phyloP scores from a whole-genome alignment of 2,888 invertebrate genomes.

The Tetragonisca angustula region DNA sequence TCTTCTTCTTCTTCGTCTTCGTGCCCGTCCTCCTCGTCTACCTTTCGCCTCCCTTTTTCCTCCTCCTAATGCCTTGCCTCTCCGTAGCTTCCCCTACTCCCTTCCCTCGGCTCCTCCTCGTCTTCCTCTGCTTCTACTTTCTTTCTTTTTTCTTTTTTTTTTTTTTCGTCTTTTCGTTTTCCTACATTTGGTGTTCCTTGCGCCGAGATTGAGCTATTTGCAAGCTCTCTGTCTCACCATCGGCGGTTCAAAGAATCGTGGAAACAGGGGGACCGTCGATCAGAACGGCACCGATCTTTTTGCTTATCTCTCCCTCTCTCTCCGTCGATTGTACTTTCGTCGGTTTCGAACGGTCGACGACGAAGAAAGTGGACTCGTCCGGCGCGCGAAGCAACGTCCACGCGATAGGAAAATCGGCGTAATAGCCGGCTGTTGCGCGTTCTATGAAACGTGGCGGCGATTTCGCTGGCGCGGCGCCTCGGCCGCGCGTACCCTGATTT shows the following conservation, averaged over 20 bases:
- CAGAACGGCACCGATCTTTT: neutral
- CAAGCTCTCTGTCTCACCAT: neutral
- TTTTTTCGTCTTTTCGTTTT: constrained; percentile 24
- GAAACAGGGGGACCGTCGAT: neutral
- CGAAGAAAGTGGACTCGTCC: constrained; percentile 18
- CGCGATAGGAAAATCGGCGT: constrained; percentile 56
- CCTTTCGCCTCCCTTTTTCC: constrained; percentile 37
- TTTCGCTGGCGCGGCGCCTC: constrained; percentile 52
- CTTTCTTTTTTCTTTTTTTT: constrained; percentile 18
- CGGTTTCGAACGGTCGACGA: neutral
- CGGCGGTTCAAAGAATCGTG: neutral
- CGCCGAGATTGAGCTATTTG: neutral
- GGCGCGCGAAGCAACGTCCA: constrained; percentile 42
- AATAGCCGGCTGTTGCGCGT: constrained; percentile 35
- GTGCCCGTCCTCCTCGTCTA: constrained; percentile 59
- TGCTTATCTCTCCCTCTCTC: too few relatives aligned
- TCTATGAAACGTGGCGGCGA: constrained; percentile 66
- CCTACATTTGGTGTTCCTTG: constrained; percentile 20
- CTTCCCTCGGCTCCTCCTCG: constrained; percentile 7
- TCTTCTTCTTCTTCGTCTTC: constrained; percentile 50
- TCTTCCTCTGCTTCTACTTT: constrained; percentile 18
- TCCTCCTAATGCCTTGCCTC: constrained; percentile 14
- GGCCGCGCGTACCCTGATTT: constrained; percentile 16
- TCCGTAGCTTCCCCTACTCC: constrained; percentile 8
- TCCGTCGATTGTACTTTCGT: neutral